Evolutionary conservation across 2,797 vertebrate species (phyloP), one percentile per base, ranked within the genome.

Genomic region (Ciconia nigra): DNA sequence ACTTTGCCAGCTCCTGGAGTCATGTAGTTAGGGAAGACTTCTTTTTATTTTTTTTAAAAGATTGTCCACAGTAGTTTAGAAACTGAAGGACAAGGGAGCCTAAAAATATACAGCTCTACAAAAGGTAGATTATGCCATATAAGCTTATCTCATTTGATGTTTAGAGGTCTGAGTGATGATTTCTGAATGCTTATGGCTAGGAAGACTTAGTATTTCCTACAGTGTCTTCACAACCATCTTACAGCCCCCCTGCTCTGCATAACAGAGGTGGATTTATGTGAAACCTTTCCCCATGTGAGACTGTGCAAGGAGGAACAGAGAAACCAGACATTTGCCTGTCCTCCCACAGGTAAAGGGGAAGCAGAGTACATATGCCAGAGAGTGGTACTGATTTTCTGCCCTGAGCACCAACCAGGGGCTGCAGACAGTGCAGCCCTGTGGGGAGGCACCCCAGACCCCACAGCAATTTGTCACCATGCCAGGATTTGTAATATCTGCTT

Each of bases 21-120:
- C 37, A 24, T 1, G 0, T 11, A 8, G 13, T 58, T 65, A 54
- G 2, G 11, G 31, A 57, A 49, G 7, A 58, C 1, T 11, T 17
- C 11, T 55, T 14, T 19, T 29, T 22, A 7, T 42, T 49, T 76
- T 76, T 79, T 49, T 9, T 9, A 35, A 13, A 46, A 44, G 5
- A 19, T 7, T 2, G 12, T 15, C 17, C 11, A 62, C 37, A 59
- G 7, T 24, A 51, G 2, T 41, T 49, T 25, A 80, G 37, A 52
- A 87, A 80, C 9, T 16, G 11, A 8, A 24, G 33, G 24, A 83
- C n/a, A 86, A 88, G 21, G 22, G 3, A 82, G 7, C 3, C 29
- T 57, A 39, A 77, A 82, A 70, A 41, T 4, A 57, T 8, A 28
- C 16, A 59, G 15, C 37, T 58, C 18, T 76, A 39, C 15, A 52